A percentile compares a stretch with the other conserved stretches of the same genome.
Evolutionary conservation across 1,140 invertebrate genomes (phyloP).

Genomic region (Calephelis virginiensis): DNA sequence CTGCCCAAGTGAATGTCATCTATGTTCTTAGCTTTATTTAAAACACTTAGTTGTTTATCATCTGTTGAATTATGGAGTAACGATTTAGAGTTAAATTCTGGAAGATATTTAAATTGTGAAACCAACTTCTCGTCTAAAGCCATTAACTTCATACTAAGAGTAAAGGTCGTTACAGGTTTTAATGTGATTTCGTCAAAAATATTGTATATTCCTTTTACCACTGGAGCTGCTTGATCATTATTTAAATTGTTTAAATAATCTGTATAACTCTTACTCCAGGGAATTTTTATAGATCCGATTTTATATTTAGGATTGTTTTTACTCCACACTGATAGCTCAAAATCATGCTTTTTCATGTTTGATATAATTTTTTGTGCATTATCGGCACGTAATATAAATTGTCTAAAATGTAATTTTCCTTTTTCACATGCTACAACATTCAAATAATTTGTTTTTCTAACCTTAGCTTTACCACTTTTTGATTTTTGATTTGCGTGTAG

Average conservation of each 20-base stretch:
- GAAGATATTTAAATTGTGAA: slow-evolving; percentile 26
- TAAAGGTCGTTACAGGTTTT: slow-evolving; percentile 46
- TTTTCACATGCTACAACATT: not conserved
- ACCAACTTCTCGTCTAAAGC: slow-evolving; percentile 31
- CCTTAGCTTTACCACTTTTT: slow-evolving; percentile 34
- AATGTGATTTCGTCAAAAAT: slow-evolving; percentile 42
- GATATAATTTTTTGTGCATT: slow-evolving; percentile 37
- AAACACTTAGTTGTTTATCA: slow-evolving; percentile 22
- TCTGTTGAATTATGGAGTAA: slow-evolving; percentile 28
- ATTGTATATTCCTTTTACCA: slow-evolving; percentile 39
- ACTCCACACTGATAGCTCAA: slow-evolving; percentile 48
- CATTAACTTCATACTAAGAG: slow-evolving; percentile 47
- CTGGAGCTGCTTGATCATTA: slow-evolving; percentile 21
- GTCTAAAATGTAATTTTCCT: slow-evolving; percentile 24
- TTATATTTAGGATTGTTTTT: slow-evolving; percentile 33
- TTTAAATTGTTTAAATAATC: slow-evolving; percentile 44
- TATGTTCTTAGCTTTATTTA: slow-evolving; percentile 7
- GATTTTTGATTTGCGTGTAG: slow-evolving; percentile 29
- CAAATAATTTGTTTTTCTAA: slow-evolving; percentile 23
- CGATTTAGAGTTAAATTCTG: slow-evolving; percentile 26
- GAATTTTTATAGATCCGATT: slow-evolving; percentile 43
- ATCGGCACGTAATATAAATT: slow-evolving; percentile 44
- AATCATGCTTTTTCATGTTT: slow-evolving; percentile 48
- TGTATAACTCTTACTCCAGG: slow-evolving; percentile 44
- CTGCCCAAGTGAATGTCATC: not conserved